Base-by-base conservation (phyloP, 1,140 invertebrate species). In the Zaprionus camerounensis region DNA sequence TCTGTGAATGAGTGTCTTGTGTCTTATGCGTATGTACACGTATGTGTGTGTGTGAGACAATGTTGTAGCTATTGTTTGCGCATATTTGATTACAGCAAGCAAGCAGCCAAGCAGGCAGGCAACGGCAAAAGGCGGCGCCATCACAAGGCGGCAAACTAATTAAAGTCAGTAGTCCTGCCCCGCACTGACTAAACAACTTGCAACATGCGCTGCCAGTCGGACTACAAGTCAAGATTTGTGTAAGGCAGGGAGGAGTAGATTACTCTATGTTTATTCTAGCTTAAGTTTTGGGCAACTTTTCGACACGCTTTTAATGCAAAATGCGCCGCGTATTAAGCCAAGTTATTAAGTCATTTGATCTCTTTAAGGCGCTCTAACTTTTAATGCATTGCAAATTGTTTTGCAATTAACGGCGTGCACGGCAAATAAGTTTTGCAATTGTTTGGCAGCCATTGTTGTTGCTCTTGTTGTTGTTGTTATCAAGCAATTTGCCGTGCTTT, bases 341-440 rank as follows among this genome's bases (percentile, higher is more conserved):
- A 20, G 6, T 55, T 65, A 44, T 66, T 56, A 66, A 66, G 24
- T 28, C 53, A 56, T 66, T 65, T 66, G 51, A 66, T 56, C 64
- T 55, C n/a, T 71, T 71, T 49, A 41, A 58, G 49, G 70, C 17
- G 2, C 20, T 74, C 28, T 69, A 88, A 88, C 81, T 88, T 84
- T 87, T 84, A 88, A 87, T 88, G 67, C 78, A 84, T 66, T 58
- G 67, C 71, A 88, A 88, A 83, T 88, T 83, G 81, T 67, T 64
- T 84, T 62, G 84, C 84, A 87, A 87, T 87, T 88, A 87, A 77
- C 76, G 71, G 61, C 38, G 5, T 51, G 68, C 68, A 78, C 59
- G 70, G 80, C 65, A 71, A 78, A 78, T 73, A 56, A 56, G 5
- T 59, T 56, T 31, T 31, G 22, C 22, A 61, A 44, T 46, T n/a